Evolutionary conservation across 2,888 invertebrate genomes (phyloP).

Genomic region (Dasypogon diadema): DNA sequence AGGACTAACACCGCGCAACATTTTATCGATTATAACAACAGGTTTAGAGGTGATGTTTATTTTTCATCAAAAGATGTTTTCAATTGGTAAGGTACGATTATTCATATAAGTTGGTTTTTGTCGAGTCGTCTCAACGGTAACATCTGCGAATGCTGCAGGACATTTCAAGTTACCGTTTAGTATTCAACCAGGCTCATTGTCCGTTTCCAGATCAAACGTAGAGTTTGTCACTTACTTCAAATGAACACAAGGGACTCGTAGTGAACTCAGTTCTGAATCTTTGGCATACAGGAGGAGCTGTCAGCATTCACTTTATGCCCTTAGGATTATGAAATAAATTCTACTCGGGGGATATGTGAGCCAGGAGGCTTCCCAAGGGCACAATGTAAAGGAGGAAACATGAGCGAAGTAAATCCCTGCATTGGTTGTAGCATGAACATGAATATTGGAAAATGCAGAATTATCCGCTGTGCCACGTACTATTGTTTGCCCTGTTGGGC

Average conservation of each 20-base stretch:
- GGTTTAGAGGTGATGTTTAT: slow-evolving; percentile 6
- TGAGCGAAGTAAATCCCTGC: background rate
- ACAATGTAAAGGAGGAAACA: background rate
- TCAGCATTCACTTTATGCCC: slow-evolving; percentile 1
- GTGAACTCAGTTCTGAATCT: background rate
- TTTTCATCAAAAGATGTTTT: slow-evolving; percentile 7
- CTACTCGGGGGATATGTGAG: background rate
- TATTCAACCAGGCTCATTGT: too few relatives aligned
- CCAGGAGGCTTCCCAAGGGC: background rate
- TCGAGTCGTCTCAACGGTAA: background rate
- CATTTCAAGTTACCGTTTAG: too few relatives aligned
- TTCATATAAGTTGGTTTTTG: background rate
- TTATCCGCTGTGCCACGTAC: background rate
- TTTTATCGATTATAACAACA: background rate
- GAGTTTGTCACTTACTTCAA: slow-evolving; percentile 6
- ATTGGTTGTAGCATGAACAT: background rate
- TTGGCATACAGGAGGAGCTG: background rate
- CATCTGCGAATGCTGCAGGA: background rate
- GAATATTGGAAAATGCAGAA: slow-evolving; percentile 9
- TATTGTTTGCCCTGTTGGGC: slow-evolving; percentile 23
- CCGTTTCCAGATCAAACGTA: slow-evolving; percentile 1
- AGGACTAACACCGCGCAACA: background rate
- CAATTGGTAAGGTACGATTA: background rate
- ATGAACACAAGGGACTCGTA: slow-evolving; percentile 6
- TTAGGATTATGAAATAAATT: slow-evolving; percentile 17